A percentile compares a stretch with the other conserved stretches of the same genome.
phyloP scores from a whole-genome alignment of 2,113 vertebrate species.

The Leuciscus idus region DNA sequence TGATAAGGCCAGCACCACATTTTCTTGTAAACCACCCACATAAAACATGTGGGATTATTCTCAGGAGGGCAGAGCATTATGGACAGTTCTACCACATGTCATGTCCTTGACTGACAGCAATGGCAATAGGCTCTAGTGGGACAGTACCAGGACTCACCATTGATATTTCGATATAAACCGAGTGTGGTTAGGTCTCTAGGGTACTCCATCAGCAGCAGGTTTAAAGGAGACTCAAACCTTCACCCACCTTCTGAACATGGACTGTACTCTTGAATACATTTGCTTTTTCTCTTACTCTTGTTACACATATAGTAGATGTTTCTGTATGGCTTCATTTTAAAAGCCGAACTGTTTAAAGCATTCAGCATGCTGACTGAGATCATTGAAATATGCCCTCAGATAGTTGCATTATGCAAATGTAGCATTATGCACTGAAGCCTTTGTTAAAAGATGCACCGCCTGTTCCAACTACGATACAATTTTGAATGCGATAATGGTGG shows the following conservation, averaged over 20 bases:
- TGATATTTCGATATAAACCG: conserved; percentile 24
- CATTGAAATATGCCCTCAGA: neutral
- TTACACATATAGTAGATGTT: neutral
- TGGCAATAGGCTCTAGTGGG: neutral
- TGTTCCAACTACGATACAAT: neutral
- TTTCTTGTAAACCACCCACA: conserved; percentile 7
- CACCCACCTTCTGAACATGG: neutral
- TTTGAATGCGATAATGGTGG: neutral
- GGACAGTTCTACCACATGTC: conserved; percentile 9
- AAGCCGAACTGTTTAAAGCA: neutral
- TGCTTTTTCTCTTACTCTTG: neutral
- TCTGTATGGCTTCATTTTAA: neutral
- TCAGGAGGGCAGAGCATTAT: conserved; percentile 15
- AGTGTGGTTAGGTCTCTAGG: conserved; percentile 4
- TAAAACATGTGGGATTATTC: neutral
- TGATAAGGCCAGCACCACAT: conserved; percentile 6
- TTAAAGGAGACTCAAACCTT: neutral
- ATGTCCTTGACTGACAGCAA: conserved; percentile 35
- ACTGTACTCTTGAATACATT: neutral
- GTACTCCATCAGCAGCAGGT: neutral
- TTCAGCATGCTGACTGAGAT: neutral
- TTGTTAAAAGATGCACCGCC: conserved; percentile 13
- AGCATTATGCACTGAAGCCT: neutral
- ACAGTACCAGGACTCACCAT: conserved; percentile 8
- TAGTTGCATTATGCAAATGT: conserved; percentile 20